phyloP scores from a whole-genome alignment of 1,140 invertebrate species.

The Macrosteles quadrilineatus region DNA sequence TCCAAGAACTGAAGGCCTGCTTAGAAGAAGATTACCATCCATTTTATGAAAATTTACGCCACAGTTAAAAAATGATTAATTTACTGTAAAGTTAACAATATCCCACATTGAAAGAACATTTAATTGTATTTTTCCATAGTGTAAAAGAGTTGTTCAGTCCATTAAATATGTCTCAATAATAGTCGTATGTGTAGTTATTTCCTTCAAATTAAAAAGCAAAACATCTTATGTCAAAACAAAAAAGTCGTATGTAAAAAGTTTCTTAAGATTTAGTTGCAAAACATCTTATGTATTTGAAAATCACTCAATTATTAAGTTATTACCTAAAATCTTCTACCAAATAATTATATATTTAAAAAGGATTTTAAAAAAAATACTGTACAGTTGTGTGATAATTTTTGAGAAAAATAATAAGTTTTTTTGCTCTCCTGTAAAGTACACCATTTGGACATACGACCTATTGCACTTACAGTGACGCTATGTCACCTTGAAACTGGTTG shows the following conservation, averaged over 20 bases:
- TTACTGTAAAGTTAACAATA: neutral
- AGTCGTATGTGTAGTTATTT: neutral
- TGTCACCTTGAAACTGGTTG: too few relatives aligned
- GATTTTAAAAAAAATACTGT: too few relatives aligned
- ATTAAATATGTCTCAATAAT: neutral
- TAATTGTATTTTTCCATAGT: neutral
- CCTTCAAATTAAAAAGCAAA: neutral
- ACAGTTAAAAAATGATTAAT: neutral
- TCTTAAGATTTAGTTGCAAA: neutral
- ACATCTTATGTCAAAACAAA: neutral
- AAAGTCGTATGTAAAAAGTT: neutral
- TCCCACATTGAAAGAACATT: neutral
- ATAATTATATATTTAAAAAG: neutral
- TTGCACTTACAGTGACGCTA: too few relatives aligned
- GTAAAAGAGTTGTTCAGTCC: neutral
- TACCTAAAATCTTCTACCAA: neutral
- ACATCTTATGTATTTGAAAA: neutral
- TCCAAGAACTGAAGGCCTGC: slow-evolving; percentile 18
- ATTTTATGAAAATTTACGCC: slow-evolving; percentile 28
- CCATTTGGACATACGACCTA: too few relatives aligned
- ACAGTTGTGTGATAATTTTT: too few relatives aligned
- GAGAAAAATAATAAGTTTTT: too few relatives aligned
- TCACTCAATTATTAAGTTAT: neutral
- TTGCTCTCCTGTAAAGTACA: too few relatives aligned
- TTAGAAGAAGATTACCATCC: slow-evolving; percentile 29